Evolutionary conservation across 2,888 invertebrate genomes (phyloP).

Genomic region (Balanococcus diminutus): DNA sequence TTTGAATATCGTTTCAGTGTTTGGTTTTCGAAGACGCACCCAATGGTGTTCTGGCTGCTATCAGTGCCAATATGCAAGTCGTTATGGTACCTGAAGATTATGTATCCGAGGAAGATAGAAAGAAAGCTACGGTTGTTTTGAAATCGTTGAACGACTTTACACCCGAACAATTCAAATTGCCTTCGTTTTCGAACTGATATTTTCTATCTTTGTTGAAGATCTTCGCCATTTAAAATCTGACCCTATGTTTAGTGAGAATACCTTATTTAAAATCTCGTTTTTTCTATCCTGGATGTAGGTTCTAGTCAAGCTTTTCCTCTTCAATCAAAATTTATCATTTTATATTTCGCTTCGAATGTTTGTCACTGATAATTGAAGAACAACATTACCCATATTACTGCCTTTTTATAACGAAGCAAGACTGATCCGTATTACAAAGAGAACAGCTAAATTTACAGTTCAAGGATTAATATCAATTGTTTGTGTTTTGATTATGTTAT

Average conservation of each 20-base stretch:
- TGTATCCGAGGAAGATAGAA: constrained; percentile 63
- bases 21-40: constrained; percentile 92
- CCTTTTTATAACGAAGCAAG: background rate
- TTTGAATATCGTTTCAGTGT: constrained; percentile 65
- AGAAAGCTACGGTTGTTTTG: constrained; percentile 73
- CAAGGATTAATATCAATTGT: background rate
- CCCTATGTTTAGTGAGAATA: constrained; percentile 2
- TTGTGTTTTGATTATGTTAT: background rate
- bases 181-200: constrained; percentile 64
- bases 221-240: background rate
- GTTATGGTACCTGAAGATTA: constrained; percentile 79
- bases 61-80: constrained; percentile 83
- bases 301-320: background rate
- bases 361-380: background rate
- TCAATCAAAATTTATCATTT: background rate
- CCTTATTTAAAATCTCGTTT: background rate
- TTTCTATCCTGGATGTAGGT: background rate
- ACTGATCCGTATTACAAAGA: background rate
- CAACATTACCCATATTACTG: background rate
- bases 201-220: background rate
- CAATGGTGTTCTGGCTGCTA: constrained; percentile 82
- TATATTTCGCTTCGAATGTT: background rate
- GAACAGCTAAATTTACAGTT: background rate
- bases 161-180: constrained; percentile 84
- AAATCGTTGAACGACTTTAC: constrained; percentile 78